Percentiles rank a stretch among this genome's conserved stretches.
Conservation (phyloP, 2,888 invertebrate species). For the Lathronympha strigana region DNA sequence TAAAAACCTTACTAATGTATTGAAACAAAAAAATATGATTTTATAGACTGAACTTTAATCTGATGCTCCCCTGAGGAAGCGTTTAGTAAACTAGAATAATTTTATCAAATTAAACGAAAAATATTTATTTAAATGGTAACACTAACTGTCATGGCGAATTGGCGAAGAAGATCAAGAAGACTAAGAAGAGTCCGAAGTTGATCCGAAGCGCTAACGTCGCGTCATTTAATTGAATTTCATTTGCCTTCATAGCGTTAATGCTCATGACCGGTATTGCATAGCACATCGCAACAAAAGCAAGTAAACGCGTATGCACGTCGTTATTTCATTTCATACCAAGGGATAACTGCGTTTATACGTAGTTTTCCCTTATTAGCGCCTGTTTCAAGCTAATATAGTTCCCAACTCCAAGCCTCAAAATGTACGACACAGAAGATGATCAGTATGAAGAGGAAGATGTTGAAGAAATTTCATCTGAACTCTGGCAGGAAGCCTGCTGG, state of each 20-base stretch:
- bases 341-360: constrained; percentile 24
- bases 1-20: too few relatives aligned
- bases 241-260: too few relatives aligned
- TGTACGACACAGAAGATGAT: constrained; percentile 83
- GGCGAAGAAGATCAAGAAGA: too few relatives aligned
- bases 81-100: too few relatives aligned
- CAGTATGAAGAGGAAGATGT: constrained; percentile 93
- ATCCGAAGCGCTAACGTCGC: too few relatives aligned
- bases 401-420: constrained; percentile 48
- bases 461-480: constrained; percentile 98
- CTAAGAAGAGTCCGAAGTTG: too few relatives aligned
- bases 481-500: constrained; percentile 99
- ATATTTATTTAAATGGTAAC: neutral
- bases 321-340: constrained; percentile 4
- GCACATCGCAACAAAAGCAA: neutral
- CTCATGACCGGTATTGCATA: neutral
- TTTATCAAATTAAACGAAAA: neutral
- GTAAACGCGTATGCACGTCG: neutral
- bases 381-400: constrained; percentile 1
- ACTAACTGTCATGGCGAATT: neutral
- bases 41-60: too few relatives aligned
- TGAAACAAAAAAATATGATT: too few relatives aligned
- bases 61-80: too few relatives aligned
- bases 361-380: constrained; percentile 11
- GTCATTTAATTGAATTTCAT: constrained; percentile 11